Percentiles rank a stretch among this genome's conserved stretches.
phyloP scores from a whole-genome alignment of 2,888 invertebrate species.

The Acrobasis consociella region DNA sequence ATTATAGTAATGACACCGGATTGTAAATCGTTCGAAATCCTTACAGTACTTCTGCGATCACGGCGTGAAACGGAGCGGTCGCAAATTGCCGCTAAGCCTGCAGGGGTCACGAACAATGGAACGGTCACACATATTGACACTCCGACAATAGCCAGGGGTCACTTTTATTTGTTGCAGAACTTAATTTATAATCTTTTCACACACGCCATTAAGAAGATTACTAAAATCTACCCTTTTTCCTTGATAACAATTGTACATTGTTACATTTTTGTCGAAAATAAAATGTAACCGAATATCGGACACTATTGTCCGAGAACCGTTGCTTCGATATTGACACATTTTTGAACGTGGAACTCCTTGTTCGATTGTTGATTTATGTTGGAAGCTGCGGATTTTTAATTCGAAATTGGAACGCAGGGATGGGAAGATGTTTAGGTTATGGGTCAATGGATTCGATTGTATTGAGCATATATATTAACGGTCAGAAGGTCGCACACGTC shows the following conservation, averaged over 20 bases:
- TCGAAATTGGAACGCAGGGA: slow-evolving; percentile 55
- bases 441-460: slow-evolving; percentile 74
- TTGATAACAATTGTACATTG: slow-evolving; percentile 79
- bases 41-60: slow-evolving; percentile 54
- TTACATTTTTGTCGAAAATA: slow-evolving; percentile 72
- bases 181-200: slow-evolving; percentile 84
- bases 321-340: slow-evolving; percentile 75
- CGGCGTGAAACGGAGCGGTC: slow-evolving; percentile 65
- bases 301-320: slow-evolving; percentile 68
- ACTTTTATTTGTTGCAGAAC: slow-evolving; percentile 82
- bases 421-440: slow-evolving; percentile 68
- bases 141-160: slow-evolving; percentile 79
- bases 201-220: slow-evolving; percentile 83
- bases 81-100: slow-evolving; percentile 76
- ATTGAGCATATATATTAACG: slow-evolving; percentile 59
- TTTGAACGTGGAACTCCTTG: slow-evolving; percentile 65
- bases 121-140: slow-evolving; percentile 83
- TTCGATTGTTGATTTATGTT: slow-evolving; percentile 78
- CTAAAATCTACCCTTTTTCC: slow-evolving; percentile 80
- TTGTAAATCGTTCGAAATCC: slow-evolving; percentile 50
- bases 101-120: slow-evolving; percentile 76
- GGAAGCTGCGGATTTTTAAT: slow-evolving; percentile 49
- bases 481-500: slow-evolving; percentile 73
- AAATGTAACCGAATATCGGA: slow-evolving; percentile 67
- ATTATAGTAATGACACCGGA: slow-evolving; percentile 54